Conservation (phyloP, 2,113 vertebrate species). For the Oryzias woworae region DNA sequence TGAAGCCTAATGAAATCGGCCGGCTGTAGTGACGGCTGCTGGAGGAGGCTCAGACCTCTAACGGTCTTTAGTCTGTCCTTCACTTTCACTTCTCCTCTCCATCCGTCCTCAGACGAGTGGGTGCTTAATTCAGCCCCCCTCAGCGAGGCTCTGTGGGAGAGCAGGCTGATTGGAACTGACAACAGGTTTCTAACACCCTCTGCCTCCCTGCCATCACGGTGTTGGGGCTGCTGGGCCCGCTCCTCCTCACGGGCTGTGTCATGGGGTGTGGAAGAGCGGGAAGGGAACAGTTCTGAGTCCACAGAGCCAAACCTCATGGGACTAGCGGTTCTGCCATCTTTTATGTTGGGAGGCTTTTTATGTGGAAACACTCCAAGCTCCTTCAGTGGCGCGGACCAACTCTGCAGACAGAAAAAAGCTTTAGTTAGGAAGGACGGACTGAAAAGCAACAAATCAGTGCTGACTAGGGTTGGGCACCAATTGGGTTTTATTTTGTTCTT, state of each 20-base stretch:
- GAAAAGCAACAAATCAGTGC: too few relatives aligned
- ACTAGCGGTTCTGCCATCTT: slow-evolving; percentile 1
- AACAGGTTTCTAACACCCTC: slow-evolving; percentile 44
- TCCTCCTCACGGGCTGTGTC: slow-evolving; percentile 40
- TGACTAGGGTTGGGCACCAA: too few relatives aligned
- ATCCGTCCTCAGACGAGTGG: slow-evolving; percentile 10
- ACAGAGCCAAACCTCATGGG: slow-evolving; percentile 22
- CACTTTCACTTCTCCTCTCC: slow-evolving; percentile 5
- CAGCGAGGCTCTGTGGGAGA: slow-evolving; percentile 26
- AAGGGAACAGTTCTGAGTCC: slow-evolving; percentile 29
- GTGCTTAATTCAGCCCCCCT: slow-evolving; percentile 10
- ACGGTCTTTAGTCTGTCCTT: slow-evolving; percentile 5
- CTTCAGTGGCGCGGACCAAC: neutral
- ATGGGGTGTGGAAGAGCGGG: slow-evolving; percentile 27
- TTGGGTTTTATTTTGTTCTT: too few relatives aligned
- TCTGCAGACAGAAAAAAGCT: neutral
- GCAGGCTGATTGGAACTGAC: slow-evolving; percentile 57
- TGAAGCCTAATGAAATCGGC: slow-evolving; percentile 42
- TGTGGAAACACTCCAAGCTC: slow-evolving; percentile 6
- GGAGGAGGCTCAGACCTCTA: neutral
- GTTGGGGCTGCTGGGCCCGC: slow-evolving; percentile 22
- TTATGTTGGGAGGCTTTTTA: slow-evolving; percentile 13
- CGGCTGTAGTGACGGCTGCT: slow-evolving; percentile 3
- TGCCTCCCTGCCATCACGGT: slow-evolving; percentile 10
- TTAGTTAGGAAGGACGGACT: neutral